These are phyloP conservation scores for rabbit (Oryctolagus cuniculus) DNA, from an alignment of 2,113 vertebrate species.

Conservation along the genomic window mOryCun1.1 NC_091439.1:14682001-14682500, in stretches of 20 bases:
- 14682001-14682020: background rate
- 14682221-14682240: background rate
- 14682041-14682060: background rate
- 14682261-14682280: too few relatives aligned
- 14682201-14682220: background rate
- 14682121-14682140: background rate
- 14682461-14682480: background rate
- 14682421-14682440: background rate
- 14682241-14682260: background rate
- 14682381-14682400: conserved; percentile 19
- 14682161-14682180: background rate
- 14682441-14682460: conserved; percentile 34
- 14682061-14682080: background rate
- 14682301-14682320: background rate
- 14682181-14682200: background rate
- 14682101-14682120: background rate
- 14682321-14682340: background rate
- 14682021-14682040: background rate
- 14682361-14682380: conserved; percentile 37
- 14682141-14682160: background rate
- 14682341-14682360: conserved; percentile 34
- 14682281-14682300: conserved; percentile 2
- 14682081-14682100: background rate
- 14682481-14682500: background rate
- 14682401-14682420: conserved; percentile 21